Conservation (phyloP, 2,888 invertebrate species). For the Megaustenia siamemsis region DNA sequence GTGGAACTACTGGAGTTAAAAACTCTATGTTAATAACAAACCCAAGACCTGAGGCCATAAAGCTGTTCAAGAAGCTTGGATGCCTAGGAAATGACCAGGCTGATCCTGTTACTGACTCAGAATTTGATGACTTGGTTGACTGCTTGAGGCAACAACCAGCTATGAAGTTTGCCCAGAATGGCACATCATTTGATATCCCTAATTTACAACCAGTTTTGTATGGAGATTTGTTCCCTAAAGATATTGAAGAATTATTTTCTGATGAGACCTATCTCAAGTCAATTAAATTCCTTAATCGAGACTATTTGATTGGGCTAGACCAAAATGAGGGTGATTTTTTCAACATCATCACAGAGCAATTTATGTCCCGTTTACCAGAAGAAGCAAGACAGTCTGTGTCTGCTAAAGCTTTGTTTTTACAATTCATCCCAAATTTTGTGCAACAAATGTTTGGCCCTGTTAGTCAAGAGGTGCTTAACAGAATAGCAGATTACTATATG, state of each 20-base stretch:
- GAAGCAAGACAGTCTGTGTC: background rate
- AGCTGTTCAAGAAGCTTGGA: conserved; percentile 1
- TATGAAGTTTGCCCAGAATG: background rate
- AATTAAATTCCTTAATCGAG: conserved; percentile 47
- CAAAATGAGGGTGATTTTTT: conserved; percentile 46
- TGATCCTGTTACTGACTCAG: conserved; percentile 29
- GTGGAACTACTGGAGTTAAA: conserved; percentile 31
- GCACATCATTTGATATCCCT: background rate
- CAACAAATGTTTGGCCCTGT: conserved; percentile 8
- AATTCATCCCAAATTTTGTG: background rate
- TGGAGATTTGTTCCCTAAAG: conserved; percentile 50
- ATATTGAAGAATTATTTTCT: background rate
- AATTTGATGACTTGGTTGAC: conserved; percentile 29
- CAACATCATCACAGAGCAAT: background rate
- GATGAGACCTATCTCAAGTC: conserved; percentile 49
- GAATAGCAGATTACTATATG: conserved; percentile 29
- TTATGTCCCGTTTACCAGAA: background rate
- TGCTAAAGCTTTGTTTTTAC: conserved; percentile 9
- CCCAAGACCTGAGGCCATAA: conserved; percentile 13
- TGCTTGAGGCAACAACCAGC: conserved; percentile 31
- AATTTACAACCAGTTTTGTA: conserved; percentile 5
- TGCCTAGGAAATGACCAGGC: background rate
- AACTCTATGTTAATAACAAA: background rate
- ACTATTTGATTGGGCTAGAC: conserved; percentile 34
- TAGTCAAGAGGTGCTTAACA: conserved; percentile 20